Conservation (phyloP, 2,113 vertebrate species). For the Grammomys surdaster region DNA sequence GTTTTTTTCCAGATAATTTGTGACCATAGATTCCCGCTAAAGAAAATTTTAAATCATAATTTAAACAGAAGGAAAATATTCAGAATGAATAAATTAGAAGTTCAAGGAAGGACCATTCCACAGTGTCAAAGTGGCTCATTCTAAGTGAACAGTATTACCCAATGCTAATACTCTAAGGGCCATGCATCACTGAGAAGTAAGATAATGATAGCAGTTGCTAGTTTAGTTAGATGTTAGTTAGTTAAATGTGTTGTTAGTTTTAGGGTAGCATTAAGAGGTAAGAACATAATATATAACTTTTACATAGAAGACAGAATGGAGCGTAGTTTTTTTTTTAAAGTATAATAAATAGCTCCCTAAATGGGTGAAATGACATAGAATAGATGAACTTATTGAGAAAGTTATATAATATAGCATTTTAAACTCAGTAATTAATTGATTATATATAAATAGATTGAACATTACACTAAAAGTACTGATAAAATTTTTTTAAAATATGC, state of each 20-base stretch:
- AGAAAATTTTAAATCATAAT: slow-evolving; percentile 37
- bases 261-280: neutral
- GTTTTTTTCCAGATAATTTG: neutral
- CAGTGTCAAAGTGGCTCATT: neutral
- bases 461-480: neutral
- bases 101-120: neutral
- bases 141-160: slow-evolving; percentile 4
- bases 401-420: slow-evolving; percentile 23
- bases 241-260: slow-evolving; percentile 32
- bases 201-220: slow-evolving; percentile 22
- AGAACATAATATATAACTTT: neutral
- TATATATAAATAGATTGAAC: neutral
- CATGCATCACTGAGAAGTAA: neutral
- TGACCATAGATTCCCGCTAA: neutral
- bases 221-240: slow-evolving; percentile 40
- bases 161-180: neutral
- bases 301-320: neutral
- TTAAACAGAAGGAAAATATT: slow-evolving; percentile 40
- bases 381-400: slow-evolving; percentile 17
- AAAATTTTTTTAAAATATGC: neutral
- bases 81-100: neutral
- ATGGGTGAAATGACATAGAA: slow-evolving; percentile 6
- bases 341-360: neutral
- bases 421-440: slow-evolving; percentile 43
- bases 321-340: neutral